phyloP scores from a whole-genome alignment of 2,797 vertebrate species.

The Hemitrygon akajei region DNA sequence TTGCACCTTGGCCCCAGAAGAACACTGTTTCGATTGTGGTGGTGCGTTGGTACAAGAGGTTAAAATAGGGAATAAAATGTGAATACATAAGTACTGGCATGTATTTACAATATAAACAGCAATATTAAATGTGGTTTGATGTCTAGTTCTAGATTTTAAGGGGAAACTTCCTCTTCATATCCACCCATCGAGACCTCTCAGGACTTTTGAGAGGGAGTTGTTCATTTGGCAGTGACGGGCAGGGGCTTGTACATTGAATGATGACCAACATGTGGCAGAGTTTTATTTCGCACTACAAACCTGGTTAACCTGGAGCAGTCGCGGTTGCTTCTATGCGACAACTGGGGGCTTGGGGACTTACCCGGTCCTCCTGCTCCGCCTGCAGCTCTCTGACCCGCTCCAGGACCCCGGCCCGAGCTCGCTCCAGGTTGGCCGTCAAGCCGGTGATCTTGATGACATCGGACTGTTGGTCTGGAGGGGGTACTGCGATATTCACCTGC shows the following conservation, averaged over 20 bases:
- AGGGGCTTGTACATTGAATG: too few relatives aligned
- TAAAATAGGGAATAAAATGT: too few relatives aligned
- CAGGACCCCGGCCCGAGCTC: constrained; percentile 59
- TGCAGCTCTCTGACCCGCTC: constrained; percentile 67
- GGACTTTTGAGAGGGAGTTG: too few relatives aligned
- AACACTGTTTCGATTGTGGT: too few relatives aligned
- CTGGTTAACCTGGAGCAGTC: background rate
- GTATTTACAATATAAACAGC: too few relatives aligned
- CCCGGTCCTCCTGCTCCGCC: constrained; percentile 69
- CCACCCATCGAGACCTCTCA: too few relatives aligned
- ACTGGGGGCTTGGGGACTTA: constrained; percentile 39
- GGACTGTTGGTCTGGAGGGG: constrained; percentile 67
- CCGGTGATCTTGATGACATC: constrained; percentile 69
- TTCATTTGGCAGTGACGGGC: too few relatives aligned
- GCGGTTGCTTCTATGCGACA: background rate
- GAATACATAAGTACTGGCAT: too few relatives aligned
- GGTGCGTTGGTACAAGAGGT: too few relatives aligned
- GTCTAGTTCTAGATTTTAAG: background rate
- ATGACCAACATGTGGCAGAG: too few relatives aligned
- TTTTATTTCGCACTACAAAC: background rate
- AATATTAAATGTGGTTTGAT: background rate
- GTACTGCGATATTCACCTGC: constrained; percentile 74
- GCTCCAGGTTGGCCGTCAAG: constrained; percentile 59
- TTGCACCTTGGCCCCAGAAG: too few relatives aligned
- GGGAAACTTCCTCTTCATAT: background rate